A percentile compares a stretch with the other conserved stretches of the same genome.
Conservation (phyloP, 2,888 invertebrate species). For the Oligia fasciuncula region DNA sequence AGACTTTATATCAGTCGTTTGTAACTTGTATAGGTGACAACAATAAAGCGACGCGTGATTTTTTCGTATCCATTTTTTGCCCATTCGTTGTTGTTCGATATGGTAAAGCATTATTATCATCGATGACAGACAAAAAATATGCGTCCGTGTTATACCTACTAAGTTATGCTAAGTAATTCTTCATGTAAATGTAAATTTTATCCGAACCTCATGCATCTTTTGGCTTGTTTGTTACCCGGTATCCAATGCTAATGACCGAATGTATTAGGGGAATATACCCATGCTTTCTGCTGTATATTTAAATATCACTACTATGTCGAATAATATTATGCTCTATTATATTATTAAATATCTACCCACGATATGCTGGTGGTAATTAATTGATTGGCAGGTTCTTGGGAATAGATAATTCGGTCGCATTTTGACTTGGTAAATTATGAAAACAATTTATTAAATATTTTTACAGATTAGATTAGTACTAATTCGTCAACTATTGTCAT, state of each 20-base stretch:
- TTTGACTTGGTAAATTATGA: neutral
- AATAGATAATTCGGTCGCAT: neutral
- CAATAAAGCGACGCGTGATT: slow-evolving; percentile 25
- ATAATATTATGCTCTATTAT: neutral
- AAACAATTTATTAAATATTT: neutral
- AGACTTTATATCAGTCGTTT: slow-evolving; percentile 46
- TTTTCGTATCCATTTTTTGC: slow-evolving; percentile 26
- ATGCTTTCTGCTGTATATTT: slow-evolving; percentile 26
- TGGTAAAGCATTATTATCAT: slow-evolving; percentile 35
- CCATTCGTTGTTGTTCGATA: slow-evolving; percentile 12
- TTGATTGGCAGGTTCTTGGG: neutral
- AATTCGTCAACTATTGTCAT: neutral
- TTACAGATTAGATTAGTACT: neutral
- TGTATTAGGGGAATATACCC: slow-evolving; percentile 28
- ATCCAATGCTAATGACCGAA: slow-evolving; percentile 40
- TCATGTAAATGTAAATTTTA: slow-evolving; percentile 58
- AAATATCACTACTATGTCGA: neutral
- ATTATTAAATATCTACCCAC: neutral
- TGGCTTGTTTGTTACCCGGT: slow-evolving; percentile 34
- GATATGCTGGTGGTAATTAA: neutral
- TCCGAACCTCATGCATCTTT: slow-evolving; percentile 42
- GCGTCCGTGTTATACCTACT: slow-evolving; percentile 30
- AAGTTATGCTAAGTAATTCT: slow-evolving; percentile 55
- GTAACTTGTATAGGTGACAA: slow-evolving; percentile 48
- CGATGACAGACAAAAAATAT: slow-evolving; percentile 44